Percentiles rank a stretch among this genome's conserved stretches.
phyloP scores from a whole-genome alignment of 2,113 vertebrate species.

The Sinocyclocheilus grahami region DNA sequence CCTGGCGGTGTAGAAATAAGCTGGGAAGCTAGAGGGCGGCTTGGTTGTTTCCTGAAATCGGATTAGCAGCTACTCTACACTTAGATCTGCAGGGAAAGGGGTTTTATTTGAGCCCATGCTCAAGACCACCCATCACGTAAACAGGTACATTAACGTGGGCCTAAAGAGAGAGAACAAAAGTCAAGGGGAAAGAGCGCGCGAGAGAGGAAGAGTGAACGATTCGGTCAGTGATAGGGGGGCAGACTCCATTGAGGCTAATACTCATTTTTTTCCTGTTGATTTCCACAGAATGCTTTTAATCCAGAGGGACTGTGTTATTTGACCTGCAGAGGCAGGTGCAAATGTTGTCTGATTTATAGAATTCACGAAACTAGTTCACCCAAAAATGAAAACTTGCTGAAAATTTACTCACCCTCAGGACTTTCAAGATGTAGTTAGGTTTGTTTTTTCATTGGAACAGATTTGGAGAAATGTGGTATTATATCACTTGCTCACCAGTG shows the following conservation, averaged over 20 bases:
- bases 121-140: slow-evolving; percentile 84
- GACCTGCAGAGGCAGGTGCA: slow-evolving; percentile 10
- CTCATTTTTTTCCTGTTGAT: background rate
- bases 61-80: slow-evolving; percentile 83
- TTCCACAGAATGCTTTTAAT: slow-evolving; percentile 25
- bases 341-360: background rate
- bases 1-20: slow-evolving; percentile 70
- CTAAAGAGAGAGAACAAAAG: slow-evolving; percentile 50
- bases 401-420: background rate
- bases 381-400: background rate
- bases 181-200: slow-evolving; percentile 33
- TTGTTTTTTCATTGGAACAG: no score
- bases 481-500: no score
- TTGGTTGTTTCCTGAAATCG: slow-evolving; percentile 82
- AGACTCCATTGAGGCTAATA: slow-evolving; percentile 10
- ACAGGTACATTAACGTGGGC: slow-evolving; percentile 76
- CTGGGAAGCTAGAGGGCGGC: slow-evolving; percentile 65
- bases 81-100: slow-evolving; percentile 74
- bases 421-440: no score
- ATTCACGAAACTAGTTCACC: background rate
- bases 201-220: slow-evolving; percentile 47
- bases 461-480: no score
- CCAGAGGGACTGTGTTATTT: background rate
- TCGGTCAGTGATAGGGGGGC: slow-evolving; percentile 61
- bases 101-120: slow-evolving; percentile 73